Base-by-base conservation (phyloP, 2,797 vertebrate genomes). In the Xyrichtys novacula region DNA sequence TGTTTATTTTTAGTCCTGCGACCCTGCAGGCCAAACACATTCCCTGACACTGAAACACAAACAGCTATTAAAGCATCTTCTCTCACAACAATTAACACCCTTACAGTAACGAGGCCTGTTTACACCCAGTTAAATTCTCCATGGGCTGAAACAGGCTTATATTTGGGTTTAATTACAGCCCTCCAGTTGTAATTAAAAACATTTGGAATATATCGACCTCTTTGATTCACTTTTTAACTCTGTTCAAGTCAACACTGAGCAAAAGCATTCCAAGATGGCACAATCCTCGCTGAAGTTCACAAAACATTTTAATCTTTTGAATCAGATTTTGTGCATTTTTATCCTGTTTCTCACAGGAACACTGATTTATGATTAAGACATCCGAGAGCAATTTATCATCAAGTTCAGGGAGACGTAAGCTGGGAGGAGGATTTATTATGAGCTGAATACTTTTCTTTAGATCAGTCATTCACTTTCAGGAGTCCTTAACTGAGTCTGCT, bases 141-240 rank as follows among this genome's bases (percentile, higher is more conserved):
- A 7, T 43, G 16, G 58, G 9, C 15, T 46, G 22, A 40, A 44
- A 42, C 20, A 25, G 5, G 8, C 36, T 59, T 28, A 23, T 34
- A 20, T 6, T 65, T 36, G 6, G 58, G 7, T 19, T 25, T 49
- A 29, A 65, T 29, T 15, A 38, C 53, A 60, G n/a, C 5, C 39
- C 26, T 16, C 20, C 10, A 32, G 10, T 39, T 39, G 38, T 42
- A 50, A 55, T 44, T 56, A 49, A 19, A 64, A 69, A 34, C 34
- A 39, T 19, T 7, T n/a, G 3, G 7, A 3, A 14, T 16, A 32
- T 50, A 31, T 52, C 19, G 16, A 15, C 16, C 5, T 17, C 16
- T 32, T 25, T 6, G 12, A 44, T 61, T 25, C 6, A n/a, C 28
- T 43, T 42, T 1, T 9, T 19, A 29, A 53, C 5, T 23, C 14